These are phyloP conservation scores for Eleutherodactylus coqui DNA, from an alignment of 2,797 vertebrate genomes.

Conservation along the genomic window DNA sequence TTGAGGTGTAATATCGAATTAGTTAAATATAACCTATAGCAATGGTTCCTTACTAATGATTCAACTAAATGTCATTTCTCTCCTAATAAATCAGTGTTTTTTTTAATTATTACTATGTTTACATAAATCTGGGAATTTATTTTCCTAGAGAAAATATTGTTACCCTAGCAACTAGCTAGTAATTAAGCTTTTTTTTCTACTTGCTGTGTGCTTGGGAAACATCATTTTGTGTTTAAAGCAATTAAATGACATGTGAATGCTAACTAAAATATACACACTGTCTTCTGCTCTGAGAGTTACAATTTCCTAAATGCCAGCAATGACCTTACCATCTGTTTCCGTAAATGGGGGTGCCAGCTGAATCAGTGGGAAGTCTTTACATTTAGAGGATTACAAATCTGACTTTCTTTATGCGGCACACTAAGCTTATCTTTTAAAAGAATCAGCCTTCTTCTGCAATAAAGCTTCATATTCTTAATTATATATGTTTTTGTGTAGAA, in stretches of 20 bases:
- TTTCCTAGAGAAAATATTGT: constrained; percentile 63
- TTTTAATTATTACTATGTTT: constrained; percentile 63
- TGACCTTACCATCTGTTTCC: constrained; percentile 64
- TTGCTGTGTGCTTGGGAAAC: constrained; percentile 59
- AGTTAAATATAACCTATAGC: constrained; percentile 56
- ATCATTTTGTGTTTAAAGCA: constrained; percentile 64
- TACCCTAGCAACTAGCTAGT: constrained; percentile 63
- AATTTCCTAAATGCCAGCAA: constrained; percentile 64
- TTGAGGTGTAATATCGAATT: constrained; percentile 48
- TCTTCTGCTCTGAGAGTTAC: constrained; percentile 62
- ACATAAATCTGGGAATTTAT: constrained; percentile 63
- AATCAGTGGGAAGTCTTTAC: constrained; percentile 61
- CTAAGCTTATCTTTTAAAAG: constrained; percentile 27
- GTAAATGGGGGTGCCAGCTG: constrained; percentile 62
- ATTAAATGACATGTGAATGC: constrained; percentile 63
- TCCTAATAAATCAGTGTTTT: constrained; percentile 62
- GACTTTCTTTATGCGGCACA: constrained; percentile 50
- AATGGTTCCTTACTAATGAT: constrained; percentile 54
- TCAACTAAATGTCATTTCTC: constrained; percentile 57
- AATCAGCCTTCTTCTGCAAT: constrained; percentile 20
- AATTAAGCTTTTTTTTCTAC: constrained; percentile 59
- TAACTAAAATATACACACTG: constrained; percentile 61
- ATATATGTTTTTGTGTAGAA: constrained; percentile 35
- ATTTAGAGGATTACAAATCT: constrained; percentile 49
- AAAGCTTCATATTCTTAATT: constrained; percentile 39